A percentile compares a stretch with the other conserved stretches of the same genome.
phyloP scores from a whole-genome alignment of 2,113 vertebrate species.

The Mola mola region DNA sequence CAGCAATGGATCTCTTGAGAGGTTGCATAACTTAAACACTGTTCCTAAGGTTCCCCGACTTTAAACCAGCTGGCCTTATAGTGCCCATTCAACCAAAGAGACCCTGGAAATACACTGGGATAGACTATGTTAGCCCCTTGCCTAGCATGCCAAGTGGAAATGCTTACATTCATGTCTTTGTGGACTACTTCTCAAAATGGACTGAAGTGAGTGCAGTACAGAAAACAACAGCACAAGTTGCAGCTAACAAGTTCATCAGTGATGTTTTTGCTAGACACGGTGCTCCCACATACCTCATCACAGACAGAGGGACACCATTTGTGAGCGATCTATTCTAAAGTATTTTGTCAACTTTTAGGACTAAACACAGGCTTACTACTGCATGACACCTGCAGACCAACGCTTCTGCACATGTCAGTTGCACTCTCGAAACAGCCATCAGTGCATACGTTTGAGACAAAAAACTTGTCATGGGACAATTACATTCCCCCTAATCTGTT shows the following conservation, averaged over 20 bases:
- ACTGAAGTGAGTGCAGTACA: neutral
- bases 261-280: neutral
- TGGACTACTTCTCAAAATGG: conserved; percentile 6
- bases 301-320: neutral
- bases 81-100: neutral
- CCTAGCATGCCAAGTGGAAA: neutral
- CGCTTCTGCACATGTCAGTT: too few species aligned
- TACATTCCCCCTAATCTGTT: too few species aligned
- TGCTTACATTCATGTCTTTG: neutral
- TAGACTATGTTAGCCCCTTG: neutral
- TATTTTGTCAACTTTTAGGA: neutral
- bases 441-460: too few species aligned
- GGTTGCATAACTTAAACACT: neutral
- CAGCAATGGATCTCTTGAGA: neutral
- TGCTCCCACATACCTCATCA: neutral
- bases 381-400: neutral
- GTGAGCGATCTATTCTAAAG: too few species aligned
- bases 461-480: too few species aligned
- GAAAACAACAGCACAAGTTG: neutral
- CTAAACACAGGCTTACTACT: neutral
- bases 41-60: neutral
- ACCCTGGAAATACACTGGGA: neutral
- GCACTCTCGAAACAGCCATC: too few species aligned
- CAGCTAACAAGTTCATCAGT: neutral
- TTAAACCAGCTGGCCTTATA: conserved; percentile 2